phyloP scores from a whole-genome alignment of 2,113 vertebrate species.

The Myocastor coypus region DNA sequence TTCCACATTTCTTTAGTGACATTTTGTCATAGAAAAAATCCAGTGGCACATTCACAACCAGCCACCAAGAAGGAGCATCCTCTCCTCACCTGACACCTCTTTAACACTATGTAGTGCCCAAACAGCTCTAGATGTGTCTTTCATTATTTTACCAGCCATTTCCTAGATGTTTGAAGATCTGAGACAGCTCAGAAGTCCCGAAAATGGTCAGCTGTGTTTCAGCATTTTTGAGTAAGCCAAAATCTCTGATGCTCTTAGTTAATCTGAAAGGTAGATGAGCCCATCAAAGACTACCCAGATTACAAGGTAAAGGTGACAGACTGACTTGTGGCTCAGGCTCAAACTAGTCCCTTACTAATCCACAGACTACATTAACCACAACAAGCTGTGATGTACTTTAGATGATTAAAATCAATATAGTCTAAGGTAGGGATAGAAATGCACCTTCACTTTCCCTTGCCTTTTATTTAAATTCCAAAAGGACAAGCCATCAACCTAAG shows the following conservation, averaged over 20 bases:
- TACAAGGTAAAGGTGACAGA: slow-evolving; percentile 50
- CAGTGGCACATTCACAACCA: not conserved
- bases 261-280: slow-evolving; percentile 63
- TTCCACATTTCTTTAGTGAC: not conserved
- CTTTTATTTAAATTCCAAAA: slow-evolving; percentile 44
- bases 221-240: slow-evolving; percentile 38
- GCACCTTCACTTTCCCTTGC: not conserved
- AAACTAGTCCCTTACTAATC: slow-evolving; percentile 71
- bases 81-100: not conserved
- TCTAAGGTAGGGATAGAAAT: not conserved
- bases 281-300: slow-evolving; percentile 76
- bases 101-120: not conserved
- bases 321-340: slow-evolving; percentile 4
- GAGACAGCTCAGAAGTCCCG: slow-evolving; percentile 36
- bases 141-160: slow-evolving; percentile 38
- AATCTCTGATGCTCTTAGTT: slow-evolving; percentile 67
- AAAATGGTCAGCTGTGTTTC: slow-evolving; percentile 56
- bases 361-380: slow-evolving; percentile 65
- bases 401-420: slow-evolving; percentile 47
- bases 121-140: not conserved
- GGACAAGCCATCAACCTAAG: not conserved
- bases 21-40: not conserved
- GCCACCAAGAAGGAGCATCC: not conserved
- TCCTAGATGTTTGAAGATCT: slow-evolving; percentile 51
- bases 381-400: not conserved